Evolutionary conservation across 2,113 vertebrate species (phyloP).

Genomic region (Protobothrops mucrosquamatus): DNA sequence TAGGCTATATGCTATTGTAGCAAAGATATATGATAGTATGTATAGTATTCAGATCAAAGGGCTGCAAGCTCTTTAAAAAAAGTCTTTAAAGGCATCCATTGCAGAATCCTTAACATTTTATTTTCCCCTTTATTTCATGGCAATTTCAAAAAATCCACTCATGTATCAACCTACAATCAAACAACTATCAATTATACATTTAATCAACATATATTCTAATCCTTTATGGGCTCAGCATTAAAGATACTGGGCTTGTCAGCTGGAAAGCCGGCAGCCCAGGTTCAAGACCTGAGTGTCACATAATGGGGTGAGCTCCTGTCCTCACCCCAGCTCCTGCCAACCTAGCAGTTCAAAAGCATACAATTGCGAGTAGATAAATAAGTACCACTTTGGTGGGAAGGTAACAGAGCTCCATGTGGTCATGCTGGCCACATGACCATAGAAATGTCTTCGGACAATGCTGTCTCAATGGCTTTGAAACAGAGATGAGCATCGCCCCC

Average conservation of each 20-base stretch:
- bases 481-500: neutral
- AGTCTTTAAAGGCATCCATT: neutral
- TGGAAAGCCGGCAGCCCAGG: too few relatives aligned
- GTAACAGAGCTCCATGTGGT: neutral
- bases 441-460: neutral
- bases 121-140: neutral
- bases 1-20: neutral
- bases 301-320: too few relatives aligned
- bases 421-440: neutral
- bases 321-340: neutral
- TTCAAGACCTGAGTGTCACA: too few relatives aligned
- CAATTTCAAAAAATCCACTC: neutral
- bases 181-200: neutral
- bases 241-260: too few relatives aligned
- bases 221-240: neutral
- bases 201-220: neutral
- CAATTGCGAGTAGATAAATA: neutral
- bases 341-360: neutral
- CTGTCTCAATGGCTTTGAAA: neutral
- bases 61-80: neutral
- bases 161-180: too few relatives aligned
- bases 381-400: neutral
- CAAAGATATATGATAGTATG: neutral
- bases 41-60: neutral
- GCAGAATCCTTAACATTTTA: neutral